Conservation (phyloP, 2,888 invertebrate genomes). For the Orchesellides sinensis region DNA sequence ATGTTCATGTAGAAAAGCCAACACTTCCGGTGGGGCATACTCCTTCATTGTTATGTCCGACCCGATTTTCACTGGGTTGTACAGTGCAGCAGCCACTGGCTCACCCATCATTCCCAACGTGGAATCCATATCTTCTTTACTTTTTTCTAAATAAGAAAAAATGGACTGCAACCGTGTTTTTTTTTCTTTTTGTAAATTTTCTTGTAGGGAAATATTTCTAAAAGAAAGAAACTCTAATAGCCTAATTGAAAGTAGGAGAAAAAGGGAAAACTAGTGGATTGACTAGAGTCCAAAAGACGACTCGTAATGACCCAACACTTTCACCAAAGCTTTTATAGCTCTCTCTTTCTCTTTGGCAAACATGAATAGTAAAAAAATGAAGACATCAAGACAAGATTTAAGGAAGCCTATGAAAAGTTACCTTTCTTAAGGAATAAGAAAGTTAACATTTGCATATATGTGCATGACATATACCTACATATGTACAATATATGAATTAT, state of each 20-base stretch:
- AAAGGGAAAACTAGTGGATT: not conserved
- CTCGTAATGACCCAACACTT: slow-evolving; percentile 4
- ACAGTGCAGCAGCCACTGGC: slow-evolving; percentile 53
- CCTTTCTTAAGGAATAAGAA: too few species aligned
- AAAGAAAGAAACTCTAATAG: not conserved
- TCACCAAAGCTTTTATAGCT: too few species aligned
- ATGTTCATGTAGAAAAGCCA: slow-evolving; percentile 50
- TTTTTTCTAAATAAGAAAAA: slow-evolving; percentile 21
- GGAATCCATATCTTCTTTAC: slow-evolving; percentile 18
- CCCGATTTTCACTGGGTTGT: slow-evolving; percentile 57
- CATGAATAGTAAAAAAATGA: too few species aligned
- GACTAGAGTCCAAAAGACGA: slow-evolving; percentile 24
- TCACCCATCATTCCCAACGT: slow-evolving; percentile 30
- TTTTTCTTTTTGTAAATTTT: not conserved
- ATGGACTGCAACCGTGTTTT: slow-evolving; percentile 5
- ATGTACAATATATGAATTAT: too few species aligned
- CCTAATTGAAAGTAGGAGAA: not conserved
- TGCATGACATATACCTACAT: too few species aligned
- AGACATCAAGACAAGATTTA: too few species aligned
- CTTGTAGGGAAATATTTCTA: too few species aligned
- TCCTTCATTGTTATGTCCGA: slow-evolving; percentile 58
- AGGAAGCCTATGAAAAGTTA: too few species aligned
- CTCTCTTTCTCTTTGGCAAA: too few species aligned
- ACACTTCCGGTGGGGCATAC: slow-evolving; percentile 64
- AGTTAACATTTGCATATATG: too few species aligned